phyloP scores from a whole-genome alignment of 2,797 vertebrate genomes.

The Manis pentadactyla region DNA sequence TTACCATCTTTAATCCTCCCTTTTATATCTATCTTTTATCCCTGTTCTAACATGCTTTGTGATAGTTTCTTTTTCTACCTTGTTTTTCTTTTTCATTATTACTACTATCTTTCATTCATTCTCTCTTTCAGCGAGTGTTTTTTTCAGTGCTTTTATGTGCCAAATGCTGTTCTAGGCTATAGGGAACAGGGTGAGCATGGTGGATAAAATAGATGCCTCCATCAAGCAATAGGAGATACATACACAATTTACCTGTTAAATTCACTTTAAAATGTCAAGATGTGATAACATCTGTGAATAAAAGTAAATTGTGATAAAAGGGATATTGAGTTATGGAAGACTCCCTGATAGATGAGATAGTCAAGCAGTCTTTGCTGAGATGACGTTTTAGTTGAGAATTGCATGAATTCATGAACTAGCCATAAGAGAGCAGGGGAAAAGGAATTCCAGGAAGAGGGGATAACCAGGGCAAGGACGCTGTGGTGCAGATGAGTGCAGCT shows the following conservation, averaged over 20 bases:
- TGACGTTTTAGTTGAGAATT: neutral
- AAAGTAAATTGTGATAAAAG: neutral
- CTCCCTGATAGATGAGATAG: neutral
- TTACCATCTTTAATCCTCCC: neutral
- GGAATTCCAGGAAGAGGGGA: too few species aligned
- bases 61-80: neutral
- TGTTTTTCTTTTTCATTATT: neutral
- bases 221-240: neutral
- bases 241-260: neutral
- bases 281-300: neutral
- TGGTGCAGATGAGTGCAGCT: accelerated
- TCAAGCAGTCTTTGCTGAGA: neutral
- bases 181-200: neutral
- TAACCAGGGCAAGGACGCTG: accelerated
- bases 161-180: neutral
- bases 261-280: neutral
- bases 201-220: neutral
- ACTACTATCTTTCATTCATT: neutral
- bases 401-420: neutral
- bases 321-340: neutral
- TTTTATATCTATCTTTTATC: neutral
- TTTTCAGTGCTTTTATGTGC: neutral
- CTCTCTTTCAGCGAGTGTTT: neutral
- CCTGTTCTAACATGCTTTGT: neutral
- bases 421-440: accelerated